Evolutionary conservation across 2,797 vertebrate genomes (phyloP).

Genomic region (Chaenodraco wilsoni): DNA sequence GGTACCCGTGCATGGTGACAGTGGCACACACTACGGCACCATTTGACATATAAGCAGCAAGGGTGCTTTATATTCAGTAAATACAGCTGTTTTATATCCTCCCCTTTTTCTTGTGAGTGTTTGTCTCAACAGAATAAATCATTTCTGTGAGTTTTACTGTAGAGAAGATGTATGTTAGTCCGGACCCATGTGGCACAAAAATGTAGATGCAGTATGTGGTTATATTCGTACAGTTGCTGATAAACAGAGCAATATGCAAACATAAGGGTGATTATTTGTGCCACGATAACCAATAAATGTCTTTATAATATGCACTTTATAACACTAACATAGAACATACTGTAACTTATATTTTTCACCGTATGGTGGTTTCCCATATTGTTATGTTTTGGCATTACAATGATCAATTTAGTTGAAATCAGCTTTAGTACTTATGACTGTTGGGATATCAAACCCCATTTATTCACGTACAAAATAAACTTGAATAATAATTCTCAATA

Average conservation of each 20-base stretch:
- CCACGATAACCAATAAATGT: not conserved
- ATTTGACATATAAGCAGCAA: conserved; percentile 47
- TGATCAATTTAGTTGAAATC: not conserved
- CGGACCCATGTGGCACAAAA: not conserved
- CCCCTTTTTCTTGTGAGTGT: not conserved
- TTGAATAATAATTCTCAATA: not conserved
- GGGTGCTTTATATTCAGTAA: conserved; percentile 21
- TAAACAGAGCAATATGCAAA: not conserved
- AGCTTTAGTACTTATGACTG: not conserved
- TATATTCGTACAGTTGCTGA: not conserved
- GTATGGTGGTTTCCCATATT: not conserved
- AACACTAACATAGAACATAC: not conserved
- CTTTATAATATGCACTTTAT: not conserved
- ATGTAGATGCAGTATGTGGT: not conserved
- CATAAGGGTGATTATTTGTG: not conserved
- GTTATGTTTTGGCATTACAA: not conserved
- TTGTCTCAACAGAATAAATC: not conserved
- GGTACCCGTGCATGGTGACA: conserved; percentile 64
- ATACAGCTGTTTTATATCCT: conserved; percentile 16
- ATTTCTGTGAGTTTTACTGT: not conserved
- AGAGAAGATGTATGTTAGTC: not conserved
- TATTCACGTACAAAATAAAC: too few relatives aligned
- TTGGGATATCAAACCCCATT: not conserved
- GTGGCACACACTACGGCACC: conserved; percentile 54
- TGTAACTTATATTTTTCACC: not conserved